phyloP scores from a whole-genome alignment of 2,888 invertebrate species.

The Melolontha melolontha region DNA sequence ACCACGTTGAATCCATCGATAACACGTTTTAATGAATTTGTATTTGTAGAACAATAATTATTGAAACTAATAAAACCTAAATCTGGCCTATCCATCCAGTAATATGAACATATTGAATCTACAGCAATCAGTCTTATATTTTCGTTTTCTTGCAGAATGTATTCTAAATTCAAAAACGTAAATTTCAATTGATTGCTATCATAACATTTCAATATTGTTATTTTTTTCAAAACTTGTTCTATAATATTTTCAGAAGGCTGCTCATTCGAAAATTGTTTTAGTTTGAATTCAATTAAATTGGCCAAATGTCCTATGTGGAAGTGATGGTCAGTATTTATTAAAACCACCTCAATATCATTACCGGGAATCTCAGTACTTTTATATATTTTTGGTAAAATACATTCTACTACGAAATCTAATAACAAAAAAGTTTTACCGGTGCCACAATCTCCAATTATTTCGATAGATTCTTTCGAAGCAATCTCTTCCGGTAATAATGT shows the following conservation, averaged over 20 bases:
- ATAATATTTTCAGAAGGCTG: constrained; percentile 63
- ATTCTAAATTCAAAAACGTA: constrained; percentile 61
- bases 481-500: constrained; percentile 54
- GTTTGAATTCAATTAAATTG: constrained; percentile 57
- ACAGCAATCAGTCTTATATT: constrained; percentile 65
- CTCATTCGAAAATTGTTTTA: constrained; percentile 49
- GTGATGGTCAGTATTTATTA: constrained; percentile 68
- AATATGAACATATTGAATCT: constrained; percentile 67
- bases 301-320: constrained; percentile 63
- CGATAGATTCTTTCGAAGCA: constrained; percentile 64
- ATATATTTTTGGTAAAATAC: constrained; percentile 63
- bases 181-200: constrained; percentile 60
- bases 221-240: constrained; percentile 59
- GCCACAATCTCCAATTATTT: constrained; percentile 66
- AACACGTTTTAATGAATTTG: constrained; percentile 20
- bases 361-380: constrained; percentile 60
- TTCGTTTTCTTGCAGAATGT: constrained; percentile 61
- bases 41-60: constrained; percentile 31
- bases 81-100: constrained; percentile 62
- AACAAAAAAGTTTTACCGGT: constrained; percentile 67
- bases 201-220: constrained; percentile 63
- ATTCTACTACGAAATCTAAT: constrained; percentile 66
- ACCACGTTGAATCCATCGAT: constrained; percentile 32
- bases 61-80: constrained; percentile 30
- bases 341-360: constrained; percentile 63